phyloP scores from a whole-genome alignment of 2,888 invertebrate genomes.

The Tachina lurida region DNA sequence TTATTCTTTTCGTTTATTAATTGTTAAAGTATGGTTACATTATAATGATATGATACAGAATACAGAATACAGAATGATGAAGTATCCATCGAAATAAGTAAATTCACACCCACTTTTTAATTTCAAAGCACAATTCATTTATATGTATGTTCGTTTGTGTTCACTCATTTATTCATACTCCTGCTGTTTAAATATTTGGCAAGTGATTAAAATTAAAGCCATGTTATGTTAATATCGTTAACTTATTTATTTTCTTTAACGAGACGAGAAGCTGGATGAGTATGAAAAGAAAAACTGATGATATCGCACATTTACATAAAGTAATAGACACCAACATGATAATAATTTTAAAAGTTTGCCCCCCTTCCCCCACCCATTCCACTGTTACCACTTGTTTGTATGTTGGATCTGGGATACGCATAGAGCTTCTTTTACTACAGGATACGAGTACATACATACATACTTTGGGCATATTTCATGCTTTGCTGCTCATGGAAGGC shows the following conservation, averaged over 20 bases:
- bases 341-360: slow-evolving; percentile 64
- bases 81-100: slow-evolving; percentile 52
- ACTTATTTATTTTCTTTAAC: slow-evolving; percentile 59
- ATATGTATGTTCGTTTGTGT: neutral
- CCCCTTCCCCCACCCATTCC: neutral
- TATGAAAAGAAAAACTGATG: slow-evolving; percentile 58
- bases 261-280: slow-evolving; percentile 51
- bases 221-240: slow-evolving; percentile 67
- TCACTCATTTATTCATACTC: slow-evolving; percentile 41
- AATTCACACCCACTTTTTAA: slow-evolving; percentile 64
- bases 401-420: neutral
- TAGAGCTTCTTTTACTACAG: slow-evolving; percentile 13
- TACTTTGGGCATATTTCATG: slow-evolving; percentile 67
- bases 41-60: slow-evolving; percentile 47
- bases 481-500: slow-evolving; percentile 56
- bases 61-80: slow-evolving; percentile 28
- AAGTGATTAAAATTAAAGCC: slow-evolving; percentile 74
- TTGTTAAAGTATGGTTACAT: slow-evolving; percentile 53
- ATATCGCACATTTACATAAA: slow-evolving; percentile 71
- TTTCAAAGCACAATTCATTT: slow-evolving; percentile 55
- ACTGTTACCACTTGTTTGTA: slow-evolving; percentile 30
- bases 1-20: slow-evolving; percentile 21
- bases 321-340: slow-evolving; percentile 72
- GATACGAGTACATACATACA: neutral
- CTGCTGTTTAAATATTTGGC: slow-evolving; percentile 72